Conservation (phyloP, 2,113 vertebrate genomes). For the Microtus ochrogaster region DNA sequence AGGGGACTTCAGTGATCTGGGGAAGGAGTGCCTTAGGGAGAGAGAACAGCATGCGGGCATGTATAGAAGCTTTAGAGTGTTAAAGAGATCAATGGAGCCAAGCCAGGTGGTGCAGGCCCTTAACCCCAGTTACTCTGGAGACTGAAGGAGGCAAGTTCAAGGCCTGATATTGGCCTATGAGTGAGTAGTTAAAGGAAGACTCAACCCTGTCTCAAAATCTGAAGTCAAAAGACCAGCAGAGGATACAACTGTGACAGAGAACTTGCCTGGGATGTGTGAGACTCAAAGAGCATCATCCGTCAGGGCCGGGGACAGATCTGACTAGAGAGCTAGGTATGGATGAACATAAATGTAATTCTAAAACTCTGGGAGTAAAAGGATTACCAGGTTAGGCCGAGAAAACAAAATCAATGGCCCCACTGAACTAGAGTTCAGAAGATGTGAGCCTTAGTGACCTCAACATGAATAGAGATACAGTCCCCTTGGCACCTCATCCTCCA, state of each 20-base stretch:
- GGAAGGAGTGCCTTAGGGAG: not conserved
- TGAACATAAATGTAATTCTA: not conserved
- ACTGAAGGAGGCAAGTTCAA: not conserved
- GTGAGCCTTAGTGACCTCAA: not conserved
- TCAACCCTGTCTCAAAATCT: not conserved
- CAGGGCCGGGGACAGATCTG: not conserved
- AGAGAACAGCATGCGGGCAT: not conserved
- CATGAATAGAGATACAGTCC: not conserved
- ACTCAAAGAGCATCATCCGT: not conserved
- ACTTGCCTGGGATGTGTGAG: not conserved
- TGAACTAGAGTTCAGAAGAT: conserved; percentile 8
- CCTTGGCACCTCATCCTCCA: not conserved
- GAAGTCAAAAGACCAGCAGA: not conserved
- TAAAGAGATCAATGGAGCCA: not conserved
- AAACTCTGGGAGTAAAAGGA: not conserved
- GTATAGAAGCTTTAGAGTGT: not conserved
- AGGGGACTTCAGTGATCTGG: not conserved
- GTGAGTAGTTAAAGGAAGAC: not conserved
- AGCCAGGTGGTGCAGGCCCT: not conserved
- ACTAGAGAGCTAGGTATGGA: not conserved
- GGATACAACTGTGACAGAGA: not conserved
- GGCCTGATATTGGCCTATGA: too few species aligned
- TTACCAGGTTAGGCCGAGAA: not conserved
- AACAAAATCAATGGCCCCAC: not conserved
- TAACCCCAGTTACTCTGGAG: not conserved